A percentile compares a stretch with the other conserved stretches of the same genome.
Conservation (phyloP, 2,797 vertebrate genomes). For the Scyliorhinus canicula region DNA sequence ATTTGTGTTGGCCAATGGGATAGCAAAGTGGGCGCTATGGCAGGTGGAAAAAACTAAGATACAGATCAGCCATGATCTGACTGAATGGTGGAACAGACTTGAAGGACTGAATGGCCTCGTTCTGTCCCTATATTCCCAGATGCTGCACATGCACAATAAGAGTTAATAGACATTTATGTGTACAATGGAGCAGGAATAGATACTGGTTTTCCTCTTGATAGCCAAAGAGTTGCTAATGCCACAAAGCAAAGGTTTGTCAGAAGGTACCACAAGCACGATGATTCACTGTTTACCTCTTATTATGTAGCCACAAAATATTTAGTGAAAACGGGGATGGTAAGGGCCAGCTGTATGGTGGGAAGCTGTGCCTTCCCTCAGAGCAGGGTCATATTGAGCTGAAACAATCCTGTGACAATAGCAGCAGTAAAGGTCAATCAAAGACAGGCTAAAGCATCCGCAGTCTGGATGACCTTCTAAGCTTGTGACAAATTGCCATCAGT, state of each 20-base stretch:
- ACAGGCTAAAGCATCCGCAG: conserved; percentile 63
- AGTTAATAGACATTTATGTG: not conserved
- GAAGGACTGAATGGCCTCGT: not conserved
- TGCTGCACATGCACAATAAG: too few species aligned
- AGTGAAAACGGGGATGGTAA: not conserved
- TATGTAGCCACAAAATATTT: not conserved
- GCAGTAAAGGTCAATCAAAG: conserved; percentile 73
- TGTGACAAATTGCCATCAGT: conserved; percentile 79
- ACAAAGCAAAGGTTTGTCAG: not conserved
- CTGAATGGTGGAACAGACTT: not conserved
- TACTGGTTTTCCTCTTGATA: not conserved
- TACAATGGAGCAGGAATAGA: not conserved
- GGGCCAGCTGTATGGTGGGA: not conserved
- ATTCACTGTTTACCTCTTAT: not conserved
- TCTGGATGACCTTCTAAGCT: conserved; percentile 80
- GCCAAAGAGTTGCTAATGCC: too few species aligned
- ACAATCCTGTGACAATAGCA: conserved; percentile 69
- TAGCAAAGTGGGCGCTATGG: not conserved
- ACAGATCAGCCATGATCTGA: not conserved
- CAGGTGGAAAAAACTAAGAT: not conserved
- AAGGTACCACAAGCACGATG: too few species aligned
- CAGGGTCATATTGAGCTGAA: conserved; percentile 62
- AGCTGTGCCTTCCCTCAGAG: conserved; percentile 54
- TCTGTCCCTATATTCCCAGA: not conserved
- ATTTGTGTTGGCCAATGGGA: not conserved